phyloP scores from a whole-genome alignment of 2,113 vertebrate species.

The Raphicerus campestris region DNA sequence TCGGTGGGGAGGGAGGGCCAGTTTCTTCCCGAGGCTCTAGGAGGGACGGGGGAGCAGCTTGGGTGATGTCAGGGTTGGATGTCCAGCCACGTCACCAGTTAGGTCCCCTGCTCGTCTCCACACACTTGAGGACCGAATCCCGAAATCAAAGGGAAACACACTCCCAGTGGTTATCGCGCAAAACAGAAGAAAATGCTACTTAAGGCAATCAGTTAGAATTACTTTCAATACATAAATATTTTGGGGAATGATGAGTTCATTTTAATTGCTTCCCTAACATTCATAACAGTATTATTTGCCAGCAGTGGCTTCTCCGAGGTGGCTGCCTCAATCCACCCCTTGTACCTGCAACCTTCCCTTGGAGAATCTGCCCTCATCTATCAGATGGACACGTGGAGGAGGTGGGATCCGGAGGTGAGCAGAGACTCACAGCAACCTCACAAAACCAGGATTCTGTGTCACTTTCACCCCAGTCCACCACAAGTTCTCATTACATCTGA shows the following conservation, averaged over 20 bases:
- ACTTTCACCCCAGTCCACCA: background rate
- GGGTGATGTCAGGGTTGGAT: too few relatives aligned
- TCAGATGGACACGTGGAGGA: background rate
- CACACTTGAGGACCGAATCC: background rate
- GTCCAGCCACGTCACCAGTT: background rate
- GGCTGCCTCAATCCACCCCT: background rate
- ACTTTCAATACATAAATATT: slow-evolving; percentile 71
- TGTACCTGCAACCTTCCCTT: rapidly evolving
- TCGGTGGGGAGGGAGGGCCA: background rate
- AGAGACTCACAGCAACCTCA: background rate
- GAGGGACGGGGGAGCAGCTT: rapidly evolving
- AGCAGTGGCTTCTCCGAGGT: background rate
- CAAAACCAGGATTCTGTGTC: background rate
- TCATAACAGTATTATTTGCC: slow-evolving; percentile 68
- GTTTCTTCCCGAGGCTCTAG: background rate
- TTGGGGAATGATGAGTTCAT: slow-evolving; percentile 74
- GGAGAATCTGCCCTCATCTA: background rate
- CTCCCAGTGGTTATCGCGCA: background rate
- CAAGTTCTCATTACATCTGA: background rate
- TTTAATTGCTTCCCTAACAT: slow-evolving; percentile 67
- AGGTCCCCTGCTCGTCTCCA: background rate
- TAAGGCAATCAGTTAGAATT: slow-evolving; percentile 73
- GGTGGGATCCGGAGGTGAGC: background rate
- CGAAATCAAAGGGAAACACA: background rate
- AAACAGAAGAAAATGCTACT: slow-evolving; percentile 64